phyloP scores from a whole-genome alignment of 37 sponge, comb jelly and placozoan species.

The Amphimedon queenslandica region DNA sequence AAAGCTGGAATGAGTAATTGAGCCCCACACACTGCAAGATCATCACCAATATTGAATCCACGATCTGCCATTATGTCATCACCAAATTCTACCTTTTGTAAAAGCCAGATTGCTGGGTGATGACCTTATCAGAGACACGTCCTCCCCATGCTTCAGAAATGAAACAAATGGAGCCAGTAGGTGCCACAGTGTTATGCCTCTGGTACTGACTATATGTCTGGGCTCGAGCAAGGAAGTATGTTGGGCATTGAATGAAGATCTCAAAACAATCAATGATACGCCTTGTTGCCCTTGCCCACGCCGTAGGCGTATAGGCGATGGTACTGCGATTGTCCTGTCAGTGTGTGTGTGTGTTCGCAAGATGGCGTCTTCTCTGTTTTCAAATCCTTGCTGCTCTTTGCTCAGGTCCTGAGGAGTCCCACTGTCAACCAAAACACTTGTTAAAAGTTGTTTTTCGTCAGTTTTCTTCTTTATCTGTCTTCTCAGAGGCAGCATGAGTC shows the following conservation, averaged over 20 bases:
- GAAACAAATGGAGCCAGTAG: conserved; percentile 23
- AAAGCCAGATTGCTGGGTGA: conserved; percentile 27
- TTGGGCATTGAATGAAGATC: too few relatives aligned
- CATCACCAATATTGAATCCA: conserved; percentile 30
- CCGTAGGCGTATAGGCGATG: too few relatives aligned
- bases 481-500: too few relatives aligned
- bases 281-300: too few relatives aligned
- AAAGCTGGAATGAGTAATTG: conserved; percentile 26
- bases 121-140: conserved; percentile 25
- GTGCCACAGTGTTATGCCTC: conserved; percentile 15
- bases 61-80: conserved; percentile 24
- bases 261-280: conserved; percentile 11
- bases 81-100: conserved; percentile 21
- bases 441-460: too few relatives aligned
- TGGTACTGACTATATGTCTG: not conserved
- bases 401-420: too few relatives aligned
- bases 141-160: conserved; percentile 36
- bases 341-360: too few relatives aligned
- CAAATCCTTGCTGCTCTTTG: too few relatives aligned
- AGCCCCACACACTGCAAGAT: conserved; percentile 23
- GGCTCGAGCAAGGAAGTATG: not conserved
- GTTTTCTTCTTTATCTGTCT: too few relatives aligned
- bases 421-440: too few relatives aligned
- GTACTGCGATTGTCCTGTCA: too few relatives aligned
- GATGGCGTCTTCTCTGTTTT: too few relatives aligned